Evolutionary conservation across 2,113 vertebrate species (phyloP).

Genomic region (Poecile atricapillus): DNA sequence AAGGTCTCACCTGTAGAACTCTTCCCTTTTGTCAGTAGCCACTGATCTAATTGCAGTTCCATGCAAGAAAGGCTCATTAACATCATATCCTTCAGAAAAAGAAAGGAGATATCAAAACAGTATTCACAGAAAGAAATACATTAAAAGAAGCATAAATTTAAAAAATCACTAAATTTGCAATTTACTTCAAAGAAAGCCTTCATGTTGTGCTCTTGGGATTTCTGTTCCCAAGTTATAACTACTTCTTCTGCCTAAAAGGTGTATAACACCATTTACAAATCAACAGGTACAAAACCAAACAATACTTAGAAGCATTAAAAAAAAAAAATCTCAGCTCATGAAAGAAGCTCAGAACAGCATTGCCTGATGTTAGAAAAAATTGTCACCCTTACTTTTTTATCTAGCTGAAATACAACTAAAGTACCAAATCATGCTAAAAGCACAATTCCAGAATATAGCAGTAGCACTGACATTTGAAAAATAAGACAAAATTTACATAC

Average conservation of each 20-base stretch:
- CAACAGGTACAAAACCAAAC: not conserved
- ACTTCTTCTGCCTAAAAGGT: not conserved
- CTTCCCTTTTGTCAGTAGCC: slow-evolving; percentile 88
- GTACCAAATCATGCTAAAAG: not conserved
- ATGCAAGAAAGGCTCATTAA: slow-evolving; percentile 92
- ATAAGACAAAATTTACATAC: not conserved
- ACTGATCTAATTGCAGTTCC: slow-evolving; percentile 94
- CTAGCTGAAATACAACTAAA: not conserved
- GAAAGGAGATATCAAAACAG: not conserved
- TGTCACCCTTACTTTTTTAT: not conserved
- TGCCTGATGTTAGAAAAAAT: not conserved
- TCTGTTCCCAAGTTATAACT: not conserved
- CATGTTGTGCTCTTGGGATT: not conserved
- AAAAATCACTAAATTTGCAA: not conserved
- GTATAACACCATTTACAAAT: not conserved
- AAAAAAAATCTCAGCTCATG: not conserved
- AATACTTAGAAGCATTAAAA: not conserved
- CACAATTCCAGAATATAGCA: not conserved
- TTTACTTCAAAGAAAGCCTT: not conserved
- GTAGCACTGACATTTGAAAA: not conserved
- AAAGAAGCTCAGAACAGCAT: not conserved
- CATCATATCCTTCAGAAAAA: slow-evolving; percentile 86
- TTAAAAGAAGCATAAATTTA: not conserved
- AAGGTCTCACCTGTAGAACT: slow-evolving; percentile 76
- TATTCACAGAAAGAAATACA: not conserved